phyloP scores from a whole-genome alignment of 2,888 invertebrate species.

The Carpatolechia fugitivella region DNA sequence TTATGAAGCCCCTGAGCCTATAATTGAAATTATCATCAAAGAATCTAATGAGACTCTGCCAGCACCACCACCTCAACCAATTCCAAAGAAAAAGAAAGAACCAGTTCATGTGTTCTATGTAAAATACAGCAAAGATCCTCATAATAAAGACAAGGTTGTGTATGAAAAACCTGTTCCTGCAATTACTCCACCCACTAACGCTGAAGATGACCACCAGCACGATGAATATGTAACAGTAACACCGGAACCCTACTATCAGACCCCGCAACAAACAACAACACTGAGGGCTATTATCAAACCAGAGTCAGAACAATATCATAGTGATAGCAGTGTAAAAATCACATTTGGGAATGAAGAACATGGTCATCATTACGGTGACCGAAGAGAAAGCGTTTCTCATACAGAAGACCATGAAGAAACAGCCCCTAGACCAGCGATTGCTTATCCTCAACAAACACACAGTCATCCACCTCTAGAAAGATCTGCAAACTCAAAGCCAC shows the following conservation, averaged over 20 bases:
- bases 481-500: constrained; percentile 9
- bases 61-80: constrained; percentile 78
- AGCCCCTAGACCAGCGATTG: constrained; percentile 82
- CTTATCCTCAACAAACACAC: constrained; percentile 62
- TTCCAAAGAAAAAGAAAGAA: constrained; percentile 82
- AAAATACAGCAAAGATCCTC: constrained; percentile 92
- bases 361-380: constrained; percentile 61
- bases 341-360: constrained; percentile 86
- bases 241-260: constrained; percentile 62
- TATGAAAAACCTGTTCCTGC: constrained; percentile 91
- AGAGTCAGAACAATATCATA: constrained; percentile 90
- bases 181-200: constrained; percentile 84
- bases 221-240: constrained; percentile 79
- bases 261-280: constrained; percentile 86
- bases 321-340: constrained; percentile 88
- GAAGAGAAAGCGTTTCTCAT: constrained; percentile 51
- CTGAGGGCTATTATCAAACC: constrained; percentile 91
- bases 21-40: constrained; percentile 94
- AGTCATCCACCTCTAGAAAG: constrained; percentile 26
- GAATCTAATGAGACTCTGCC: constrained; percentile 91
- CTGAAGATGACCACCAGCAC: constrained; percentile 80
- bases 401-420: constrained; percentile 80
- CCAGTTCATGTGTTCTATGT: constrained; percentile 95
- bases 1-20: constrained; percentile 90
- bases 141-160: constrained; percentile 84